These are phyloP conservation scores for Dromius quadrimaculatus DNA, from an alignment of 2,888 invertebrate genomes.

Conservation along the genomic window DNA sequence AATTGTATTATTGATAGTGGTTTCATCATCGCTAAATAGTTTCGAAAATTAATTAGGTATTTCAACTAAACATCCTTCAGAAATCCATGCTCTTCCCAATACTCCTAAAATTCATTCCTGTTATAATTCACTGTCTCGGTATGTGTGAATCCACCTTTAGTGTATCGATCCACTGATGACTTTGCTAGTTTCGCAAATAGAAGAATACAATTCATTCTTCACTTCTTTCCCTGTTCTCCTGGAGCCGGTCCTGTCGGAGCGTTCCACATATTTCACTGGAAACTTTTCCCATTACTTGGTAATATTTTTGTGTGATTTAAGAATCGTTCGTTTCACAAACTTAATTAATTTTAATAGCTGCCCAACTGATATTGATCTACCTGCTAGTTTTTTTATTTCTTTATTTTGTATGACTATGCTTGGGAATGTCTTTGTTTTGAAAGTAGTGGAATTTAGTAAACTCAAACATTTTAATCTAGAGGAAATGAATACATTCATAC, in stretches of 20 bases:
- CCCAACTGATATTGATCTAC: neutral
- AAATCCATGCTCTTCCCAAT: neutral
- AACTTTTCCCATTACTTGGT: constrained; percentile 45
- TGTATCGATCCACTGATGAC: constrained; percentile 28
- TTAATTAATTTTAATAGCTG: constrained; percentile 40
- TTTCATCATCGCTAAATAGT: too few species aligned
- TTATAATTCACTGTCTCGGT: neutral
- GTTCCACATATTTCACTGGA: constrained; percentile 36
- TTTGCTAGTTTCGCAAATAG: constrained; percentile 39
- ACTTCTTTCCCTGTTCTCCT: neutral
- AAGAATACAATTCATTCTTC: constrained; percentile 41
- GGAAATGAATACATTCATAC: too few species aligned
- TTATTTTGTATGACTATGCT: neutral
- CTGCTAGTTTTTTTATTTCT: neutral
- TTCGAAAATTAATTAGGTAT: too few species aligned
- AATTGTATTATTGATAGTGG: too few species aligned
- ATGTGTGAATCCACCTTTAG: constrained; percentile 13
- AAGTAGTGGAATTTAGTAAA: too few species aligned
- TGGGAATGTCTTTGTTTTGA: too few species aligned
- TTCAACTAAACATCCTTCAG: neutral
- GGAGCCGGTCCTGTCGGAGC: neutral
- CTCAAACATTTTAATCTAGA: too few species aligned
- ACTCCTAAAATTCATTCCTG: neutral
- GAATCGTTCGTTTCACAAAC: constrained; percentile 20
- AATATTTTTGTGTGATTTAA: constrained; percentile 47